Conservation (phyloP, 2,113 vertebrate species). For the Labeo rohita region DNA sequence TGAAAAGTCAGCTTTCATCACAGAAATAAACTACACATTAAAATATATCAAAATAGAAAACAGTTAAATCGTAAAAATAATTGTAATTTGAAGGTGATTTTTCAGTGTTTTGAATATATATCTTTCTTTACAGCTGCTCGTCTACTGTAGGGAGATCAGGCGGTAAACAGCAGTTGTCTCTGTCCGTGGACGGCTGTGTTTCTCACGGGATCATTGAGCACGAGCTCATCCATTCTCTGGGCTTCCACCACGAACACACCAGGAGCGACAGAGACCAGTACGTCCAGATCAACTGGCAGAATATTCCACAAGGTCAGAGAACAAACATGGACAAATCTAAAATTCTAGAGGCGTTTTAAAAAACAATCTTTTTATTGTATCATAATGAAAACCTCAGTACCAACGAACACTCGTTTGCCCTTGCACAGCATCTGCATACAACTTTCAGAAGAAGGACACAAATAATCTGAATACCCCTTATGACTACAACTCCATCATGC, state of each 20-base stretch:
- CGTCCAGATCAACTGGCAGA: constrained; percentile 62
- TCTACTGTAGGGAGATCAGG: constrained; percentile 52
- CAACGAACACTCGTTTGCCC: not conserved
- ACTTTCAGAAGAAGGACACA: constrained; percentile 57
- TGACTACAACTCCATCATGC: constrained; percentile 67
- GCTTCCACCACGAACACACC: constrained; percentile 66
- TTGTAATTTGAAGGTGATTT: too few species aligned
- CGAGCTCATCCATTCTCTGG: constrained; percentile 63
- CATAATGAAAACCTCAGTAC: constrained; percentile 14
- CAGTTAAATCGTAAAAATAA: not conserved
- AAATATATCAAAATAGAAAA: not conserved
- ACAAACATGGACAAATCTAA: not conserved
- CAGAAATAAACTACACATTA: not conserved
- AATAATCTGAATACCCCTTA: constrained; percentile 59
- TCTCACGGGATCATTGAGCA: constrained; percentile 57
- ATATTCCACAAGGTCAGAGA: constrained; percentile 49
- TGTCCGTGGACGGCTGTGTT: constrained; percentile 55
- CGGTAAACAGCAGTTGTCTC: constrained; percentile 59
- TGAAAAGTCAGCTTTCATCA: not conserved
- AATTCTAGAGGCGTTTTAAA: not conserved
- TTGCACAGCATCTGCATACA: constrained; percentile 14
- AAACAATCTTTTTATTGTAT: constrained; percentile 37
- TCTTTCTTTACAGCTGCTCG: constrained; percentile 56
- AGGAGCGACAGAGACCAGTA: constrained; percentile 64
- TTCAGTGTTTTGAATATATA: not conserved